Percentiles rank a stretch among this genome's conserved stretches.
Evolutionary conservation across 2,888 invertebrate species (phyloP).

Genomic region (Hypercompe scribonia): DNA sequence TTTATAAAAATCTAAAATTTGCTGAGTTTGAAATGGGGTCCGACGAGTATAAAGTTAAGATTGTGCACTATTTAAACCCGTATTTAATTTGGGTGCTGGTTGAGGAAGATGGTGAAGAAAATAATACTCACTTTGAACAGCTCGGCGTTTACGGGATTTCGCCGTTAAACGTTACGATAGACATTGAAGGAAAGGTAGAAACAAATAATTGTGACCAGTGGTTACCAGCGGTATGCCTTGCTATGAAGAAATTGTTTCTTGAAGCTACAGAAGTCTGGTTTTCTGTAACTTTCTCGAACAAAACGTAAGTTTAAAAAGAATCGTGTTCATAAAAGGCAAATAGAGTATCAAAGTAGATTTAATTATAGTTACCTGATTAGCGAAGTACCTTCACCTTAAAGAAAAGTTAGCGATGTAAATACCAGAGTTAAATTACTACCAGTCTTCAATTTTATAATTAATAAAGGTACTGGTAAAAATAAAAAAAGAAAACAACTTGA

Average conservation of each 20-base stretch:
- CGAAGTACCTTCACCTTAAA: neutral
- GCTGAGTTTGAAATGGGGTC: slow-evolving; percentile 48
- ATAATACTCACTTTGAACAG: slow-evolving; percentile 64
- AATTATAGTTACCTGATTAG: neutral
- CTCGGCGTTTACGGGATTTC: slow-evolving; percentile 72
- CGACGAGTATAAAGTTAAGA: slow-evolving; percentile 66
- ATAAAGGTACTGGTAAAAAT: too few species aligned
- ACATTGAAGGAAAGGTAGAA: slow-evolving; percentile 48
- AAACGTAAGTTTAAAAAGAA: slow-evolving; percentile 57
- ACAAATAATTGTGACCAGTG: slow-evolving; percentile 57
- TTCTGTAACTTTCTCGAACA: slow-evolving; percentile 61
- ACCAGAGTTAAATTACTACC: too few species aligned
- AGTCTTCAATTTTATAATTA: too few species aligned
- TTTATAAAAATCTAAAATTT: neutral
- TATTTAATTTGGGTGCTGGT: slow-evolving; percentile 74
- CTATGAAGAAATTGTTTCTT: slow-evolving; percentile 57
- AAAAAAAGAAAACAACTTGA: neutral
- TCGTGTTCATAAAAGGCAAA: neutral
- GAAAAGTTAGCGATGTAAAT: too few species aligned
- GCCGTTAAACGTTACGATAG: slow-evolving; percentile 57
- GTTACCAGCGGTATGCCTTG: slow-evolving; percentile 60
- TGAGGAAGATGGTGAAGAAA: slow-evolving; percentile 36
- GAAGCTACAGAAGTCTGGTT: slow-evolving; percentile 65
- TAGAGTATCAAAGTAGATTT: neutral
- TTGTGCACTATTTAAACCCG: slow-evolving; percentile 69